Base-by-base conservation (phyloP, 2,797 vertebrate species). In the Catostomus latipinnis region DNA sequence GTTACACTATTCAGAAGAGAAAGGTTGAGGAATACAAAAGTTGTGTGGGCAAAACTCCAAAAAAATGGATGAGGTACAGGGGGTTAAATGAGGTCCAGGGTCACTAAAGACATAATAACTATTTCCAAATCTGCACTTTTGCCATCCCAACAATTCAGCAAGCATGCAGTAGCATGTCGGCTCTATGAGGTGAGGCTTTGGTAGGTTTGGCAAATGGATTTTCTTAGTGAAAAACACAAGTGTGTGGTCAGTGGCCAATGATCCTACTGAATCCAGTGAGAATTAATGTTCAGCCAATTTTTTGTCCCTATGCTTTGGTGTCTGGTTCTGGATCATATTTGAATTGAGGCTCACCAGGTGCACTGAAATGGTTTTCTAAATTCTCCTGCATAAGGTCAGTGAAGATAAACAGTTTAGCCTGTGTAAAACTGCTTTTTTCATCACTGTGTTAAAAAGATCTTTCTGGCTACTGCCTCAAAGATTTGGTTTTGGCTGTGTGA, bases 141-240 rank as follows among this genome's bases (percentile, higher is more conserved):
- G 13, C 10, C 68, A 45, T 16, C 52, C 49, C 53, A 53, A 14
- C 6, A 60, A 10, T 49, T 14, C 48, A 8, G 1, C 34, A 57
- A 74, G 56, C 82, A 73, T 67, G 77, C 46, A 53, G 45, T 56
- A 49, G 58, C 78, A 0, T 76, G 82, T 76, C 73, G 68, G 61
- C 72, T 66, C 73, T 76, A 49, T 22, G 34, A 67, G 61, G 73
- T 71, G 58, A 53, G 79, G 74, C 62, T 72, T 66, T 14, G 1
- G 60, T 78, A 14, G 75, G 56, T 78, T 78, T 78, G 6, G 67
- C 14, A 10, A 61, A 18, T 72, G 49, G 53, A 70, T 71, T 76
- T 71, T 75, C 60, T n/a, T 22, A 18, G 34, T 77, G 75, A 65
- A 77, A 74, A 78, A 60, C 34, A 71, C 45, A 81, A 63, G 49